phyloP scores from a whole-genome alignment of 2,888 invertebrate species.

The Odontocolon sp. region DNA sequence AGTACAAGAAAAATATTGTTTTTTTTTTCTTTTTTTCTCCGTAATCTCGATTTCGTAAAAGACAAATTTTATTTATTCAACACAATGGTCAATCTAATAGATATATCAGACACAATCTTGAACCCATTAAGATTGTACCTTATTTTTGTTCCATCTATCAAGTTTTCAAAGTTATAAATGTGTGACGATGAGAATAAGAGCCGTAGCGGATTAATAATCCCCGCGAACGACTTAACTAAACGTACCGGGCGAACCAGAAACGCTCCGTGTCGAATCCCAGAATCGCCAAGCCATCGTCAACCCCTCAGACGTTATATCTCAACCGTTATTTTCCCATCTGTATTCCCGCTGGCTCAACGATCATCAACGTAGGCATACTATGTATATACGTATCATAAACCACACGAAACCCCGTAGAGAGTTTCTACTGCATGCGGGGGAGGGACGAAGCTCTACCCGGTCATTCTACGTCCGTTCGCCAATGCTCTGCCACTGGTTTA shows the following conservation, averaged over 20 bases:
- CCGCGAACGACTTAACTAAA: constrained; percentile 76
- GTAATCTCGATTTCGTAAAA: too few species aligned
- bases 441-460: constrained; percentile 31
- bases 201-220: constrained; percentile 69
- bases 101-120: not conserved
- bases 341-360: constrained; percentile 66
- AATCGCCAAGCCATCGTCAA: constrained; percentile 38
- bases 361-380: constrained; percentile 57
- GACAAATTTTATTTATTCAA: too few species aligned
- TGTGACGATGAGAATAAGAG: constrained; percentile 39
- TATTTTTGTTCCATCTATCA: not conserved
- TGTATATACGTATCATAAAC: constrained; percentile 66
- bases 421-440: constrained; percentile 41
- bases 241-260: constrained; percentile 71
- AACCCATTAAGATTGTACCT: too few species aligned
- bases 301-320: constrained; percentile 35
- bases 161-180: not conserved
- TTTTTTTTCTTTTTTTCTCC: too few species aligned
- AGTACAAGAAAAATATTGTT: too few species aligned
- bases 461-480: constrained; percentile 32
- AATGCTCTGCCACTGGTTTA: constrained; percentile 13
- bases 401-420: constrained; percentile 67
- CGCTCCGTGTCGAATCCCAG: constrained; percentile 70
- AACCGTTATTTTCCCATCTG: constrained; percentile 70
- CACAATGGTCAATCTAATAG: too few species aligned